These are phyloP conservation scores for Diadegma fenestrale DNA, from an alignment of 2,888 invertebrate genomes.

Conservation along the genomic window DNA sequence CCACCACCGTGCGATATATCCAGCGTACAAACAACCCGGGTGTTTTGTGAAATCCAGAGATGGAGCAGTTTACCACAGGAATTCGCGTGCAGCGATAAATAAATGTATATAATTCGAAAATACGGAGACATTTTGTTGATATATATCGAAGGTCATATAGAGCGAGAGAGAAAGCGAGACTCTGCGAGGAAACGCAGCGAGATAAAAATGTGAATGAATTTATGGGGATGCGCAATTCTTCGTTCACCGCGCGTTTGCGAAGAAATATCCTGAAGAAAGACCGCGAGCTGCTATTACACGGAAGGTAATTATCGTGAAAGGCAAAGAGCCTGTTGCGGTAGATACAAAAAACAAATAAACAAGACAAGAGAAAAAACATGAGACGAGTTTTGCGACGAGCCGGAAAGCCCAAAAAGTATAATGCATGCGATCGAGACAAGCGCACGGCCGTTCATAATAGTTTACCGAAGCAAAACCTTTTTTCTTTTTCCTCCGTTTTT, in stretches of 20 bases:
- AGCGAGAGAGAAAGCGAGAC: too few relatives aligned
- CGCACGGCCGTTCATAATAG: conserved; percentile 75
- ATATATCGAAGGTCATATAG: conserved; percentile 1
- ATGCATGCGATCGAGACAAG: conserved; percentile 77
- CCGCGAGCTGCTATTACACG: conserved; percentile 3
- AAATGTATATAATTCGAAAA: conserved; percentile 9
- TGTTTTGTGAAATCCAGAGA: not conserved
- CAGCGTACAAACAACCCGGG: not conserved
- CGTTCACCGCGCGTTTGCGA: not conserved
- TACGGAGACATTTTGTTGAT: not conserved
- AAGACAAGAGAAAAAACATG: conserved; percentile 55
- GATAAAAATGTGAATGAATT: conserved; percentile 3
- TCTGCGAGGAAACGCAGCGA: not conserved
- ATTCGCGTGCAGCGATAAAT: not conserved
- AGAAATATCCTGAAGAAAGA: not conserved
- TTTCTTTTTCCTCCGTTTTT: conserved; percentile 51
- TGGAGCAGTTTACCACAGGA: not conserved
- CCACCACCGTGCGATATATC: conserved; percentile 19
- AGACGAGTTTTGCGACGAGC: not conserved
- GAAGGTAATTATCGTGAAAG: conserved; percentile 64
- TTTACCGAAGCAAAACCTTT: conserved; percentile 71
- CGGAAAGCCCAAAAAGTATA: conserved; percentile 68
- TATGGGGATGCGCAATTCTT: not conserved
- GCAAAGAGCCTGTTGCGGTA: conserved; percentile 12
- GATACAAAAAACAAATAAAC: conserved; percentile 38